Conservation (phyloP, 2,797 vertebrate species). For the Pseudochromis fuscus region DNA sequence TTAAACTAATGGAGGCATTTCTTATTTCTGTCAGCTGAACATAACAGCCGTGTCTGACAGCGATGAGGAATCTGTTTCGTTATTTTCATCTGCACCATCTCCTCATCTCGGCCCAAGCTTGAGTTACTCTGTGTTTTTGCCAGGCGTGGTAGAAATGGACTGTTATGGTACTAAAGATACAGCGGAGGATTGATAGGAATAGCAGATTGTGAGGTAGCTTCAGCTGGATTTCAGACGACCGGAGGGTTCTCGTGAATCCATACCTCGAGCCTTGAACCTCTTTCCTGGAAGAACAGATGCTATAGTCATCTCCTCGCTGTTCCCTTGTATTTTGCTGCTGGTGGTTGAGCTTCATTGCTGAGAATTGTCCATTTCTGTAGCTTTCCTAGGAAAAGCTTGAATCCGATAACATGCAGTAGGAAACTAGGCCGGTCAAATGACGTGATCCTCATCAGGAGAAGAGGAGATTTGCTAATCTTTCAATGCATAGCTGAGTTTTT, state of each 20-base stretch:
- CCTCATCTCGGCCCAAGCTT: constrained; percentile 7
- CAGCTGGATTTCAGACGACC: constrained; percentile 53
- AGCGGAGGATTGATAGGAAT: constrained; percentile 49
- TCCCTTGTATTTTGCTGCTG: constrained; percentile 34
- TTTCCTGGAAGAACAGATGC: constrained; percentile 73
- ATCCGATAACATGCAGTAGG: constrained; percentile 55
- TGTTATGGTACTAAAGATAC: constrained; percentile 15
- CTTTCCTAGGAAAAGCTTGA: constrained; percentile 15
- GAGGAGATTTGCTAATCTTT: constrained; percentile 44
- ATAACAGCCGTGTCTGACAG: neutral
- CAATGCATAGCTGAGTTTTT: constrained; percentile 43
- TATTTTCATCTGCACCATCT: neutral
- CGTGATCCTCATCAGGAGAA: constrained; percentile 34
- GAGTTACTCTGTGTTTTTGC: constrained; percentile 23
- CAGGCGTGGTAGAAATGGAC: constrained; percentile 11
- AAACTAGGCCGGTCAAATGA: constrained; percentile 43
- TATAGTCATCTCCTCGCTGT: constrained; percentile 57
- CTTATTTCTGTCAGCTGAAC: constrained; percentile 23
- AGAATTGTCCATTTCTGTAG: constrained; percentile 28
- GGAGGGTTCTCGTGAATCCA: constrained; percentile 19
- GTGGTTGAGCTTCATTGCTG: constrained; percentile 4
- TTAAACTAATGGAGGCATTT: constrained; percentile 21
- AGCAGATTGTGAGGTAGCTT: constrained; percentile 52
- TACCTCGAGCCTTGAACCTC: constrained; percentile 43
- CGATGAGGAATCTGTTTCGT: constrained; percentile 23